These are phyloP conservation scores for Blennius ocellaris DNA, from an alignment of 2,113 vertebrate genomes.

Conservation along the genomic window DNA sequence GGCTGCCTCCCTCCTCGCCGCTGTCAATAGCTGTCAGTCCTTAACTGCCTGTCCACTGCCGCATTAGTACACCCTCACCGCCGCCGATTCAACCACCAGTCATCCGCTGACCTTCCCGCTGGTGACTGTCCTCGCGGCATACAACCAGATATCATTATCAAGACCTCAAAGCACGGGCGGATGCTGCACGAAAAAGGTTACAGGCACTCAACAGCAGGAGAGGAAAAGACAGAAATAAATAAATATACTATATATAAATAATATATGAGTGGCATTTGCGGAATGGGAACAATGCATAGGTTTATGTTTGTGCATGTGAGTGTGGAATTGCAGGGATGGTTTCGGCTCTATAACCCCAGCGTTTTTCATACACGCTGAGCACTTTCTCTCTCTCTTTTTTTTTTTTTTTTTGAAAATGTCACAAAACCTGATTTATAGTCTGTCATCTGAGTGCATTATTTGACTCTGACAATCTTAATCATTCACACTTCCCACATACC, in stretches of 20 bases:
- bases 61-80: constrained; percentile 67
- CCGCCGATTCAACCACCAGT: constrained; percentile 61
- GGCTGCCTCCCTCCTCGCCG: constrained; percentile 31
- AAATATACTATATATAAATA: constrained; percentile 78
- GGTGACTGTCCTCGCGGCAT: constrained; percentile 17
- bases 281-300: constrained; percentile 49
- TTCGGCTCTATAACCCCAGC: constrained; percentile 54
- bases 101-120: constrained; percentile 72
- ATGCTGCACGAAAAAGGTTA: constrained; percentile 71
- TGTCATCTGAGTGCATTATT: constrained; percentile 97
- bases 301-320: constrained; percentile 23
- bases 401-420: constrained; percentile 91
- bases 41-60: constrained; percentile 54
- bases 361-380: constrained; percentile 68
- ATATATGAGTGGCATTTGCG: constrained; percentile 82
- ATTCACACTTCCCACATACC: constrained; percentile 90
- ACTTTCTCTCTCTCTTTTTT: background rate
- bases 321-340: constrained; percentile 55
- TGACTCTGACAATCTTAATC: constrained; percentile 99
- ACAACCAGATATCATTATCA: constrained; percentile 63
- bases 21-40: constrained; percentile 78
- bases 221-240: constrained; percentile 66
- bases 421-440: constrained; percentile 99
- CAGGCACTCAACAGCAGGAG: constrained; percentile 38
- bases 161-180: constrained; percentile 59